Percentiles rank a stretch among this genome's conserved stretches.
These are phyloP conservation scores for Bradypodion ventrale DNA, from an alignment of 2,797 vertebrate genomes.

Conservation along the genomic window DNA sequence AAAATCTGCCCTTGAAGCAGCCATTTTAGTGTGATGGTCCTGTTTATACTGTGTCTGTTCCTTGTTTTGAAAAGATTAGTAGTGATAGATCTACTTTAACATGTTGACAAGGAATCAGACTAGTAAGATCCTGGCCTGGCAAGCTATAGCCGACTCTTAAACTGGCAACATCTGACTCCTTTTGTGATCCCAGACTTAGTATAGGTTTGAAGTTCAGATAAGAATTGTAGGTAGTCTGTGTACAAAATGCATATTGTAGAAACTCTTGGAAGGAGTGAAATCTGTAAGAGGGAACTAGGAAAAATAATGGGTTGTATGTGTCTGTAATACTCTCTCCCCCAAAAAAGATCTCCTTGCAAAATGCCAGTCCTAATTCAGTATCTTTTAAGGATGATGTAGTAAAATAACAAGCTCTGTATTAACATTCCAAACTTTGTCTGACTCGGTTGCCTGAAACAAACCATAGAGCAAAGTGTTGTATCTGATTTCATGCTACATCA, in stretches of 20 bases:
- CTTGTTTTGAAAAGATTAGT: neutral
- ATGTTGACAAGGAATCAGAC: neutral
- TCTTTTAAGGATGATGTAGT: neutral
- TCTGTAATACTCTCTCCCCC: neutral
- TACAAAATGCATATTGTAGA: neutral
- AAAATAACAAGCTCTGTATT: neutral
- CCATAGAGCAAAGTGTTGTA: neutral
- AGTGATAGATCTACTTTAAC: neutral
- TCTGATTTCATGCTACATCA: constrained; percentile 27
- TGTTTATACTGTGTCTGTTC: neutral
- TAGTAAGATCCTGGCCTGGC: neutral
- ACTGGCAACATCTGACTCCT: neutral
- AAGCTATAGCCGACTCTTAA: neutral
- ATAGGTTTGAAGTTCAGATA: neutral
- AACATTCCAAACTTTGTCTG: constrained; percentile 15
- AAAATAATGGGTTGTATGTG: too few species aligned
- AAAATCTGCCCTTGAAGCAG: neutral
- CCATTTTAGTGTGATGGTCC: neutral
- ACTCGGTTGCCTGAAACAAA: neutral
- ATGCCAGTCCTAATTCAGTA: neutral
- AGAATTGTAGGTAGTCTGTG: neutral
- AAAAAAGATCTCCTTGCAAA: neutral
- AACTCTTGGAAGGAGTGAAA: neutral
- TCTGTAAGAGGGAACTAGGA: neutral
- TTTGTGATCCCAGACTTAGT: neutral